A percentile compares a stretch with the other conserved stretches of the same genome.
Conservation (phyloP, 2,113 vertebrate species). For the Anolis carolinensis region DNA sequence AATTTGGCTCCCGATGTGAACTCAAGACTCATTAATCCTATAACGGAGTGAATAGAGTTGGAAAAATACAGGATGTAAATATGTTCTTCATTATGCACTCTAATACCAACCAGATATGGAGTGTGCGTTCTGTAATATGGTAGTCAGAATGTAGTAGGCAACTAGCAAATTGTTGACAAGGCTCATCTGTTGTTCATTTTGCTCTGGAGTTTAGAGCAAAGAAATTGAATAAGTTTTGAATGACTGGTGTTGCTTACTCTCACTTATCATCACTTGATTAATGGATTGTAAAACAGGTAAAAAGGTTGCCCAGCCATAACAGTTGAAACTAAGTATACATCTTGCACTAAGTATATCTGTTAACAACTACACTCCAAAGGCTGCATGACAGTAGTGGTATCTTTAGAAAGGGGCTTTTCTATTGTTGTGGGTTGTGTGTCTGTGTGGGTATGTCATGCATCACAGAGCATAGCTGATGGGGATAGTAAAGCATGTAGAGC, state of each 20-base stretch:
- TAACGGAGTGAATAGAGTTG: conserved; percentile 65
- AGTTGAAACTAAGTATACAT: background rate
- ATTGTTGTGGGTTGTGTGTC: background rate
- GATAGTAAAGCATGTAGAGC: background rate
- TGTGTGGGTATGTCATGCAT: background rate
- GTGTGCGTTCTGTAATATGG: conserved; percentile 62
- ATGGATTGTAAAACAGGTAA: conserved; percentile 30
- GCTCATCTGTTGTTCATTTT: conserved; percentile 69
- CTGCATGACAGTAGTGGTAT: no score
- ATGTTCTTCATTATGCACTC: conserved; percentile 85
- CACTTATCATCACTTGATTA: conserved; percentile 47
- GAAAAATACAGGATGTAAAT: conserved; percentile 81
- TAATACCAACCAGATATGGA: conserved; percentile 71
- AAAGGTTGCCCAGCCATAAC: conserved; percentile 27
- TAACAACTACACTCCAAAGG: background rate
- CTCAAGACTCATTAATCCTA: conserved; percentile 64
- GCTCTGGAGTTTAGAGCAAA: conserved; percentile 48
- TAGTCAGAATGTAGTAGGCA: conserved; percentile 55
- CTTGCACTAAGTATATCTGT: background rate
- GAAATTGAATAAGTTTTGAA: conserved; percentile 42
- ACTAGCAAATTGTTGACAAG: conserved; percentile 70
- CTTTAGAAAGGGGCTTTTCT: background rate
- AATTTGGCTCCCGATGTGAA: conserved; percentile 64
- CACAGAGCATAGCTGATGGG: background rate
- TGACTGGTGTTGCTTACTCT: conserved; percentile 33